These are phyloP conservation scores for Volucella inanis DNA, from an alignment of 2,888 invertebrate genomes.

Conservation along the genomic window DNA sequence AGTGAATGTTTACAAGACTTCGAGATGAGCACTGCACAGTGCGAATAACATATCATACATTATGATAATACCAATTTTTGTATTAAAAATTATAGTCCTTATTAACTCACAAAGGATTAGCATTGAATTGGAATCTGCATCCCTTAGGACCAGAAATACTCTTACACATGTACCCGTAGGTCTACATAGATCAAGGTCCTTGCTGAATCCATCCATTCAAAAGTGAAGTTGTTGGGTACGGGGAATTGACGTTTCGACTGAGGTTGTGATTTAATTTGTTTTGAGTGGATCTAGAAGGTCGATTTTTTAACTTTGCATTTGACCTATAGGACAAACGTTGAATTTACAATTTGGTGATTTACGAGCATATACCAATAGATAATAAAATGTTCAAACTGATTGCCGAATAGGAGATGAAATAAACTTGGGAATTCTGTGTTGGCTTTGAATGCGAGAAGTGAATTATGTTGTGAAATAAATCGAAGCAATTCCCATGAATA, in stretches of 20 bases:
- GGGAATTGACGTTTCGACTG: constrained; percentile 6
- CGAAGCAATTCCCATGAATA: background rate
- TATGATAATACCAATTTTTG: constrained; percentile 32
- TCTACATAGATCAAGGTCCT: constrained; percentile 13
- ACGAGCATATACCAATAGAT: background rate
- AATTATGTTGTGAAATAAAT: background rate
- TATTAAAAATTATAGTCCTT: constrained; percentile 28
- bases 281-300: constrained; percentile 1
- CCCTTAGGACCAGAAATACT: background rate
- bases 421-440: background rate
- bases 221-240: background rate
- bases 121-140: constrained; percentile 16
- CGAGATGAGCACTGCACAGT: constrained; percentile 1
- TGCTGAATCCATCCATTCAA: constrained; percentile 10
- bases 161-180: background rate
- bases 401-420: background rate
- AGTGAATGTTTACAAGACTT: constrained; percentile 26
- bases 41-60: constrained; percentile 18
- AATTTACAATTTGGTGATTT: background rate
- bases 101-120: constrained; percentile 33
- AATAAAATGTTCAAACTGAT: background rate
- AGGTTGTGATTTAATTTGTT: constrained; percentile 9
- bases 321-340: too few relatives aligned
- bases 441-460: background rate
- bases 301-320: background rate